phyloP scores from a whole-genome alignment of 23 tunicate species.

The Corella eumyota region DNA sequence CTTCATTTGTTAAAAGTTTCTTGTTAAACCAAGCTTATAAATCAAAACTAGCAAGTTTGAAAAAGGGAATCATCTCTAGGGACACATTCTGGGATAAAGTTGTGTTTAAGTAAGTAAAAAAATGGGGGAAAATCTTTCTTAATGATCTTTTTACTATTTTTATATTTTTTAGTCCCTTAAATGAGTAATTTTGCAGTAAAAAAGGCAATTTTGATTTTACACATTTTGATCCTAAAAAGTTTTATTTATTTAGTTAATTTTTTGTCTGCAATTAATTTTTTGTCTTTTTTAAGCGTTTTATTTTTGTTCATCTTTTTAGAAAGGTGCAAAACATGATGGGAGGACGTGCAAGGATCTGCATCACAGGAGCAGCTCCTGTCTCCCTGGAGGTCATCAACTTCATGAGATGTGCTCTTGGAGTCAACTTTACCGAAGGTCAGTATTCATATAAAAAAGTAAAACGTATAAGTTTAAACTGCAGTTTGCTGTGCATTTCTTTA shows the following conservation, averaged over 20 bases:
- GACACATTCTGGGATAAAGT: constrained; percentile 89
- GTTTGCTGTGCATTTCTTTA: too few species aligned
- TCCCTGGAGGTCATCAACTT: constrained; percentile 74
- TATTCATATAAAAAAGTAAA: too few species aligned
- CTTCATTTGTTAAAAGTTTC: constrained; percentile 50
- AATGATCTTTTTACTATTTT: too few species aligned
- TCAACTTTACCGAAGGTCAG: constrained; percentile 74
- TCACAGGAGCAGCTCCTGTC: constrained; percentile 91
- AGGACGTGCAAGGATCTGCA: constrained; percentile 53
- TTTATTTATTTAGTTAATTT: not conserved
- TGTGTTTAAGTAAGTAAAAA: constrained; percentile 65
- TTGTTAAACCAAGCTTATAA: constrained; percentile 36
- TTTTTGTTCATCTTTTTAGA: constrained; percentile 1
- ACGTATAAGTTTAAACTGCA: too few species aligned
- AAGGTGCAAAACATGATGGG: constrained; percentile 80
- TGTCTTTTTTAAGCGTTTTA: not conserved
- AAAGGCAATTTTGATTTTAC: too few species aligned
- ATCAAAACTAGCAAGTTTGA: constrained; percentile 29
- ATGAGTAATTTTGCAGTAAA: too few species aligned
- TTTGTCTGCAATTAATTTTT: not conserved
- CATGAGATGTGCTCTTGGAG: constrained; percentile 72
- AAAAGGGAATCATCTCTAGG: constrained; percentile 62
- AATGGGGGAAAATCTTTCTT: too few species aligned
- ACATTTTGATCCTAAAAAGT: too few species aligned
- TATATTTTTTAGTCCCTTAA: too few species aligned